Evolutionary conservation across 2,797 vertebrate genomes (phyloP).

Genomic region (Coendou prehensilis): DNA sequence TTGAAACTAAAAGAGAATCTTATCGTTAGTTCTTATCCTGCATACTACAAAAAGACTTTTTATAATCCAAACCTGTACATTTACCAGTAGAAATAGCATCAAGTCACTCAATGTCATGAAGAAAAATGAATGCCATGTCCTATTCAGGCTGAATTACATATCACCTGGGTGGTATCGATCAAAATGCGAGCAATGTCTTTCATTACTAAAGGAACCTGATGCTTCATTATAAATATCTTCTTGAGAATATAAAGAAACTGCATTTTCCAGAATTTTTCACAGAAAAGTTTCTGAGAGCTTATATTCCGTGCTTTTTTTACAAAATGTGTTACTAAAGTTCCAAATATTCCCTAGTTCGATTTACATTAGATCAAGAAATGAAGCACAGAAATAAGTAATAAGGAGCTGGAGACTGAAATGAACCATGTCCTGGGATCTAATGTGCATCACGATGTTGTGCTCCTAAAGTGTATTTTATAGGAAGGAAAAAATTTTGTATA

Average conservation of each 20-base stretch:
- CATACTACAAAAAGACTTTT: constrained; percentile 79
- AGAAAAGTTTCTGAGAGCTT: constrained; percentile 64
- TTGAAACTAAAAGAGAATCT: constrained; percentile 75
- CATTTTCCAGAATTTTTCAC: constrained; percentile 72
- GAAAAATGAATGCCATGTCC: constrained; percentile 79
- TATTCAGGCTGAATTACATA: constrained; percentile 79
- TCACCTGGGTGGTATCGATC: constrained; percentile 73
- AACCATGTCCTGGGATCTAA: constrained; percentile 60
- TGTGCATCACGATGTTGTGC: constrained; percentile 36
- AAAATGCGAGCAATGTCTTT: constrained; percentile 74
- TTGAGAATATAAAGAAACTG: constrained; percentile 46
- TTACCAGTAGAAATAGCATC: constrained; percentile 82
- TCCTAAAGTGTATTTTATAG: constrained; percentile 30
- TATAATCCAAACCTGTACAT: constrained; percentile 71
- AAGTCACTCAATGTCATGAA: constrained; percentile 79
- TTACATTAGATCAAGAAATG: constrained; percentile 64
- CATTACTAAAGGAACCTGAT: constrained; percentile 76
- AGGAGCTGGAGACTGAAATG: background rate
- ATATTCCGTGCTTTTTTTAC: constrained; percentile 52
- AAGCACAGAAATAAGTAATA: constrained; percentile 68
- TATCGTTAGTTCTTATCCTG: constrained; percentile 67
- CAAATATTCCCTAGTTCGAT: constrained; percentile 74
- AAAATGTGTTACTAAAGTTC: constrained; percentile 68
- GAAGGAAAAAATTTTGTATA: constrained; percentile 75
- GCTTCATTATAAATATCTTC: constrained; percentile 79